These are phyloP conservation scores for Nasonia vitripennis DNA, from an alignment of 1,140 invertebrate species.

Conservation along the genomic window DNA sequence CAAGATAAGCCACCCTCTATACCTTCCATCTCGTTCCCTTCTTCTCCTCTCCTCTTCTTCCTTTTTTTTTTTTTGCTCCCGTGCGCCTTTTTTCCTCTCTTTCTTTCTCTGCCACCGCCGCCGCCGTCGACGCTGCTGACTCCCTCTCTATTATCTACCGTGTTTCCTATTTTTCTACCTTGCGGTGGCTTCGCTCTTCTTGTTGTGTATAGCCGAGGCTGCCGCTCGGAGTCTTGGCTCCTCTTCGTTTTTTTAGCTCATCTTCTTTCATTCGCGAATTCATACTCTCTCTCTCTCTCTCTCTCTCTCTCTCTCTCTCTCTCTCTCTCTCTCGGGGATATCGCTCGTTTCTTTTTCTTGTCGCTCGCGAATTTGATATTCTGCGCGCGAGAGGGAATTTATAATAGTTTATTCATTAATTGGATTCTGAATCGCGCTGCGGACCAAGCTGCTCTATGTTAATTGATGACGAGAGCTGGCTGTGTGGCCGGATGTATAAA, in stretches of 20 bases:
- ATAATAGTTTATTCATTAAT: slow-evolving; percentile 38
- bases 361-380: slow-evolving; percentile 9
- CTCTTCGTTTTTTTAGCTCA: neutral
- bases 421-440: neutral
- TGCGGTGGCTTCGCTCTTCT: neutral
- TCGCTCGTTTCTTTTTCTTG: neutral
- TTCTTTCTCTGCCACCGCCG: neutral
- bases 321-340: neutral
- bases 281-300: neutral
- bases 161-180: slow-evolving; percentile 29
- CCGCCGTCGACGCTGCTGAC: neutral
- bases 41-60: neutral
- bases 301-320: neutral
- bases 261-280: neutral
- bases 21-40: slow-evolving; percentile 56
- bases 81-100: neutral
- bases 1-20: slow-evolving; percentile 68
- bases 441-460: neutral
- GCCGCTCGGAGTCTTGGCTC: neutral
- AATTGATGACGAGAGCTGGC: neutral
- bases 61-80: neutral
- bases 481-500: slow-evolving; percentile 3
- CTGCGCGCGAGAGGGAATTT: slow-evolving; percentile 4
- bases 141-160: slow-evolving; percentile 22
- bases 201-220: neutral